Evolutionary conservation across 2,888 invertebrate species (phyloP).

Genomic region (Mythimna impura): DNA sequence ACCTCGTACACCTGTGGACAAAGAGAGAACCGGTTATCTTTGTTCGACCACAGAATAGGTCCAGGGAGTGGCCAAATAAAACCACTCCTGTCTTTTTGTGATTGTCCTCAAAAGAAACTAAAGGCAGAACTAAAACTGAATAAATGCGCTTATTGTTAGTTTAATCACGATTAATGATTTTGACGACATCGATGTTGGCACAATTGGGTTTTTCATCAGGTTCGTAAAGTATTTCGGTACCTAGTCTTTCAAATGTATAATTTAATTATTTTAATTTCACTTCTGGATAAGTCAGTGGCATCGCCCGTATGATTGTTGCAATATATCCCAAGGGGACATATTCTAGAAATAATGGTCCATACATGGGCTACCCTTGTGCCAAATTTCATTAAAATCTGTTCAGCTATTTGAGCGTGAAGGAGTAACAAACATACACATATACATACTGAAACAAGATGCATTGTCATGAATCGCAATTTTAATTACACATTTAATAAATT

Average conservation of each 20-base stretch:
- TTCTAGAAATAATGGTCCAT: too few relatives aligned
- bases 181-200: neutral
- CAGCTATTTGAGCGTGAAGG: neutral
- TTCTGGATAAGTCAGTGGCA: neutral
- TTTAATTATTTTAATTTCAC: too few relatives aligned
- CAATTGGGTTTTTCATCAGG: neutral
- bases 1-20: conserved; percentile 88
- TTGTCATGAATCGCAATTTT: neutral
- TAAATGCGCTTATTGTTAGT: conserved; percentile 23
- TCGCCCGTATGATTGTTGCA: too few relatives aligned
- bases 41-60: neutral
- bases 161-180: conserved; percentile 16
- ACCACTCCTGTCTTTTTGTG: conserved; percentile 10
- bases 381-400: neutral
- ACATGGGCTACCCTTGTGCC: too few relatives aligned
- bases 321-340: too few relatives aligned
- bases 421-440: neutral
- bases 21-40: conserved; percentile 31
- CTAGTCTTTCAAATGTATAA: too few relatives aligned
- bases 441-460: neutral
- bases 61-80: conserved; percentile 13
- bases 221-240: neutral
- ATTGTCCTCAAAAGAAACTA: conserved; percentile 19
- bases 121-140: conserved; percentile 14
- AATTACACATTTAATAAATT: neutral